These are phyloP conservation scores for Microplitis demolitor DNA, from an alignment of 1,140 invertebrate genomes.

Conservation along the genomic window DNA sequence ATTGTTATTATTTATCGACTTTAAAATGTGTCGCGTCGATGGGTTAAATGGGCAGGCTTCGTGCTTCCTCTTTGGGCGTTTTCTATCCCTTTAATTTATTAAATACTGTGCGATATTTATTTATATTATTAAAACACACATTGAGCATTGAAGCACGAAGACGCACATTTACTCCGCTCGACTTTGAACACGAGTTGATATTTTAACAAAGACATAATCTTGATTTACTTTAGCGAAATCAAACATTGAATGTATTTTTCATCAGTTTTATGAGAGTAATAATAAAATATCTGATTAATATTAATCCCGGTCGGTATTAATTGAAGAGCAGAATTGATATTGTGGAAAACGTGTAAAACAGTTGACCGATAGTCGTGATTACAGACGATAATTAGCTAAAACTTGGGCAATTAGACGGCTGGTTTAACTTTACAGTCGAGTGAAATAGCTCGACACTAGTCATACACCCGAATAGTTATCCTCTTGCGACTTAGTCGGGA, in stretches of 20 bases:
- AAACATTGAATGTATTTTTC: too few relatives aligned
- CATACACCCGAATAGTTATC: too few relatives aligned
- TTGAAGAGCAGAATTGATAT: too few relatives aligned
- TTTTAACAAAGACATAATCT: background rate
- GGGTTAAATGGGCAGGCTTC: constrained; percentile 9
- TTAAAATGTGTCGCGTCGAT: background rate
- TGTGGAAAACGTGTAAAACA: background rate
- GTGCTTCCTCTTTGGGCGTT: constrained; percentile 14
- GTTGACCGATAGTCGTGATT: background rate
- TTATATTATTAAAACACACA: background rate
- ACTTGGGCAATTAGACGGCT: too few relatives aligned
- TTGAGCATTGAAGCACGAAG: constrained; percentile 9
- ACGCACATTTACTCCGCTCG: constrained; percentile 8
- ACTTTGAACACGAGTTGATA: background rate
- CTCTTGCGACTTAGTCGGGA: too few relatives aligned
- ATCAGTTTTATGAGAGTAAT: too few relatives aligned
- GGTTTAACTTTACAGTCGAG: too few relatives aligned
- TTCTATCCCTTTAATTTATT: background rate
- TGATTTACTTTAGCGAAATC: background rate
- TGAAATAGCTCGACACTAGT: too few relatives aligned
- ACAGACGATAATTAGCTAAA: too few relatives aligned
- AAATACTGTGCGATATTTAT: background rate
- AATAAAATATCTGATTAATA: too few relatives aligned
- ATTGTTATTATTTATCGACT: background rate
- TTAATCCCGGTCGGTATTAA: too few relatives aligned